Base-by-base conservation (phyloP, 53 echinoderm and acorn worm species). In the Echinarachnius parma region DNA sequence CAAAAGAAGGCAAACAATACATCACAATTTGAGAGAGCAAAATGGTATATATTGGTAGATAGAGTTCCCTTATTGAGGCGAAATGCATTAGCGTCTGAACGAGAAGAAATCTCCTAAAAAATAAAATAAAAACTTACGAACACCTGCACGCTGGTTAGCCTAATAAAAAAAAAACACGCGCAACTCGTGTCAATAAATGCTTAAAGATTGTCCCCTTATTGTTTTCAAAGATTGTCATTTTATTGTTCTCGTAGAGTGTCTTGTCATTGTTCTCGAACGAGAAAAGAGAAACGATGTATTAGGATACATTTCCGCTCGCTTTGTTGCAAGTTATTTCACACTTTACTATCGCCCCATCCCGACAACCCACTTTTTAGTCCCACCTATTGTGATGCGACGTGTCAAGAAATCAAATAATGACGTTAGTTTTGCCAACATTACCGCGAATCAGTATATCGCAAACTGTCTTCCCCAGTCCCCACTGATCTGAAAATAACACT, bases 311-410 rank as follows among this genome's bases (percentile, higher is more conserved):
- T 69, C 70, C 53, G 70, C 34, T 69, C n/a, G 31, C 18, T 21
- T 69, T 69, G 52, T 52, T 21, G 52, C 3, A 7, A 69, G 54
- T 69, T 69, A 69, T 69, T 69, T 69, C 70, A 53, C 70, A 69
- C 70, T 69, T 69, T 50, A 53, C 70, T 34, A 53, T 66, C 66
- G 34, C 13, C 14, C 53, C 34, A 46, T 24, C 53, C 4, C 13
- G 10, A 26, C 50, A 52, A 69, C 29, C 66, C 48, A 34, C 22
- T 53, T 53, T 33, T 48, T 11, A 69, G 70, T 69, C 70, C 53
- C 70, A 69, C 15, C 70, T 34, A 53, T 69, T 69, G 70, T 69
- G 22, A 4, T 33, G 34, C 20, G 34, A 19, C 36, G 10, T 69
- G 70, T 69, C 70, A 34, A 69, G 70, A 69, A 53, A 18, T 24